Percentiles rank a stretch among this genome's conserved stretches.
phyloP scores from a whole-genome alignment of 1,140 invertebrate species.

The Zaprionus lachaisei region DNA sequence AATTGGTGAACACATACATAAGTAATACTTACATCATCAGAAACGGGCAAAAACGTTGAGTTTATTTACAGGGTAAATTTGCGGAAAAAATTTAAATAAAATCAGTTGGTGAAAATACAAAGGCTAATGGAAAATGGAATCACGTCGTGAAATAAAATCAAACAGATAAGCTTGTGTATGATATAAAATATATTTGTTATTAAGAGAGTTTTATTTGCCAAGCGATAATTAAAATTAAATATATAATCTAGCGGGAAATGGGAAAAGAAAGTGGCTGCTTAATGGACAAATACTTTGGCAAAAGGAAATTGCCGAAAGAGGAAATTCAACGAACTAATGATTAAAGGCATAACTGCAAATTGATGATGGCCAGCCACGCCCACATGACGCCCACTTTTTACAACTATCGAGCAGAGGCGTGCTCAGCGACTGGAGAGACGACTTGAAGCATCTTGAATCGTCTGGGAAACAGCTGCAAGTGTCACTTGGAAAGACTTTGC shows the following conservation, averaged over 20 bases:
- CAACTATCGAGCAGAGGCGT: neutral
- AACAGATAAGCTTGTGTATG: neutral
- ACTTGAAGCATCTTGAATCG: neutral
- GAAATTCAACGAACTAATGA: conserved; percentile 21
- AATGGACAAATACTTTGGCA: too few relatives aligned
- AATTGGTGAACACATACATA: conserved; percentile 23
- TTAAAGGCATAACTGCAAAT: conserved; percentile 18
- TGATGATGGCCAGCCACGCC: conserved; percentile 5
- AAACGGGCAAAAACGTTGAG: conserved; percentile 28
- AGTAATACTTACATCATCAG: conserved; percentile 11
- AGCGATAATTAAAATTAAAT: conserved; percentile 1
- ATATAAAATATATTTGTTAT: conserved; percentile 7
- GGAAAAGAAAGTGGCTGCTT: neutral
- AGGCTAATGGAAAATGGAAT: conserved; percentile 18
- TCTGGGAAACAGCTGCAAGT: conserved; percentile 57
- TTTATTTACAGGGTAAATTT: conserved; percentile 36
- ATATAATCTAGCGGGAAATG: neutral
- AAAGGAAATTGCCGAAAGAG: neutral
- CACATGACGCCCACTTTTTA: conserved; percentile 17
- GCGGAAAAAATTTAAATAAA: conserved; percentile 20
- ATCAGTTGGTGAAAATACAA: conserved; percentile 20
- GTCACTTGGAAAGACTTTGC: conserved; percentile 51
- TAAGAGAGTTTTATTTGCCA: neutral
- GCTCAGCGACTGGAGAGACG: neutral
- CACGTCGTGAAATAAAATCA: neutral